A percentile compares a stretch with the other conserved stretches of the same genome.
These are phyloP conservation scores for Patella pellucida DNA, from an alignment of 2,888 invertebrate genomes.

Conservation along the genomic window DNA sequence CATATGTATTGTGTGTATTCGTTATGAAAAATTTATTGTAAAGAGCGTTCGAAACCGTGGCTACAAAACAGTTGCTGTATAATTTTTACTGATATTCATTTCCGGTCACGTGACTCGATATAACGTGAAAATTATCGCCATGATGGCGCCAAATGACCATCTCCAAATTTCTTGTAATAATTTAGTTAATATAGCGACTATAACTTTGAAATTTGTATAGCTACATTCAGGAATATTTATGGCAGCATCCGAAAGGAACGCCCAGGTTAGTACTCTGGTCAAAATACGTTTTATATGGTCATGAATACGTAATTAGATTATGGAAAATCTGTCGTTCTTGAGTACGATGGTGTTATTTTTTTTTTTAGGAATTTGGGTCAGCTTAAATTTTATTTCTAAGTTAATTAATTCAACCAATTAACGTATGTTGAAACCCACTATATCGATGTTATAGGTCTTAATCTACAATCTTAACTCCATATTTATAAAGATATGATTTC, in stretches of 20 bases:
- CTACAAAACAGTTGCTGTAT: constrained; percentile 13
- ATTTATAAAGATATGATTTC: no score
- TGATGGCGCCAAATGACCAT: constrained; percentile 48
- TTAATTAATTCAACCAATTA: no score
- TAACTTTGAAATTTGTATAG: background rate
- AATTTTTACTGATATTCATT: constrained; percentile 6
- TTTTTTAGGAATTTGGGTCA: no score
- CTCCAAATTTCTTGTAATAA: constrained; percentile 5
- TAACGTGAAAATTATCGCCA: constrained; percentile 41
- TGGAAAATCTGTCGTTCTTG: no score
- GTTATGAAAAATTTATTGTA: no score
- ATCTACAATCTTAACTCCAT: no score
- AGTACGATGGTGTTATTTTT: no score
- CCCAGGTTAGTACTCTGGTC: background rate
- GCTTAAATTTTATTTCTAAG: no score
- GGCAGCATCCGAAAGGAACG: background rate
- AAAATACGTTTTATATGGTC: background rate
- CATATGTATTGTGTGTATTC: no score
- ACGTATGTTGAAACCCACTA: no score
- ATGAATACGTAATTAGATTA: constrained; percentile 17
- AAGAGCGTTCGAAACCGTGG: background rate
- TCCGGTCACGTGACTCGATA: constrained; percentile 32
- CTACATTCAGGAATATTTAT: background rate
- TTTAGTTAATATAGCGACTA: background rate
- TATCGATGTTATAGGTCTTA: no score